Conservation (phyloP, 2,888 invertebrate genomes). For the Choreutis nemorana region DNA sequence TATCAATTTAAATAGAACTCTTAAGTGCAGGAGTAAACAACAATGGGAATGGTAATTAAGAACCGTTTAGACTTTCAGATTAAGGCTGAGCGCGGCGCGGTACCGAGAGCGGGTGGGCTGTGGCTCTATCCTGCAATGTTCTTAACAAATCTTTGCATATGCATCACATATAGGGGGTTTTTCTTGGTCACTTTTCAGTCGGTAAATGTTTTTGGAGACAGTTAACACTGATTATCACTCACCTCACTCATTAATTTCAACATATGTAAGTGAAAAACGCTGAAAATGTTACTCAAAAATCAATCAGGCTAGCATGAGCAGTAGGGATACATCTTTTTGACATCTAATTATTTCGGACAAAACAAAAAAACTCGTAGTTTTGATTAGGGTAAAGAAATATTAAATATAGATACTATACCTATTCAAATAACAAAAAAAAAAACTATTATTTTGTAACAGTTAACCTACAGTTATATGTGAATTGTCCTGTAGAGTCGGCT, state of each 20-base stretch:
- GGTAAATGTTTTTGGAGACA: conserved; percentile 5
- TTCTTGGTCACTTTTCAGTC: not conserved
- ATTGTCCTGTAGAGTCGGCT: conserved; percentile 1
- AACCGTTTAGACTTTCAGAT: too few species aligned
- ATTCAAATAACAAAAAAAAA: not conserved
- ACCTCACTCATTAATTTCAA: too few species aligned
- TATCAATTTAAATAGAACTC: not conserved
- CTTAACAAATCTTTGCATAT: conserved; percentile 25
- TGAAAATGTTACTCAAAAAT: too few species aligned
- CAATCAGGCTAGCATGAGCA: too few species aligned
- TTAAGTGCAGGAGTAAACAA: too few species aligned
- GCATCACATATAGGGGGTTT: conserved; percentile 20
- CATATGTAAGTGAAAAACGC: too few species aligned
- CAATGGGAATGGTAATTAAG: too few species aligned
- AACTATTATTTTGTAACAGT: conserved; percentile 6
- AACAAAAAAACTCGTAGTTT: too few species aligned
- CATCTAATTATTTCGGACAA: too few species aligned
- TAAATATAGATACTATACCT: not conserved
- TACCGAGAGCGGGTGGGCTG: conserved; percentile 25
- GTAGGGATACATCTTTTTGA: too few species aligned
- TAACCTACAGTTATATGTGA: conserved; percentile 6
- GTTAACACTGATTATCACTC: conserved; percentile 1
- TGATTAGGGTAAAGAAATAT: not conserved
- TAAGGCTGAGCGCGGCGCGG: too few species aligned
- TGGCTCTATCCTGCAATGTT: too few species aligned